These are phyloP conservation scores for Campoplex capitator DNA, from an alignment of 2,888 invertebrate genomes.

Conservation along the genomic window DNA sequence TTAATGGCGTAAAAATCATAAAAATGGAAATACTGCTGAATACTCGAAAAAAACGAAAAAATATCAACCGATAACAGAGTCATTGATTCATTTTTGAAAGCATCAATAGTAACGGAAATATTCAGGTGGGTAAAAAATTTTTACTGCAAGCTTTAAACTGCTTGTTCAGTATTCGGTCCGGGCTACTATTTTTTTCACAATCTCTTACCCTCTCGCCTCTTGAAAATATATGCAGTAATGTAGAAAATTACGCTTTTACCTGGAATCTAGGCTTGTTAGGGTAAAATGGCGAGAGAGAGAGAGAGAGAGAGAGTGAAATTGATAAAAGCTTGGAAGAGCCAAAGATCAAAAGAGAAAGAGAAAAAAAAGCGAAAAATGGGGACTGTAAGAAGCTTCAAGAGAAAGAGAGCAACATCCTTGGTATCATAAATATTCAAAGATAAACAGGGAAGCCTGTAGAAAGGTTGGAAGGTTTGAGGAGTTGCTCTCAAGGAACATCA, in stretches of 20 bases:
- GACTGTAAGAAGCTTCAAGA: conserved; percentile 47
- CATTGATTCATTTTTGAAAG: background rate
- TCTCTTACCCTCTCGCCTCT: background rate
- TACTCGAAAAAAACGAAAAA: background rate
- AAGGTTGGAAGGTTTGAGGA: conserved; percentile 66
- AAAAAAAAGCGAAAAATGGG: conserved; percentile 36
- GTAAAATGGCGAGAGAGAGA: background rate
- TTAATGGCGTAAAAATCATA: background rate
- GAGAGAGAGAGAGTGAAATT: background rate
- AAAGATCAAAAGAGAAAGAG: conserved; percentile 39
- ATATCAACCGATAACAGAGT: no score
- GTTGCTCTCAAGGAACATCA: conserved; percentile 51
- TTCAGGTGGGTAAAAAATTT: background rate
- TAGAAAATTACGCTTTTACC: conserved; percentile 15
- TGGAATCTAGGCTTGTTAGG: conserved; percentile 15
- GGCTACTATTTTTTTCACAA: background rate
- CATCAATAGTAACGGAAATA: background rate
- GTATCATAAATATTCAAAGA: conserved; percentile 78
- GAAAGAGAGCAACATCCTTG: conserved; percentile 62
- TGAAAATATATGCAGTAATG: background rate
- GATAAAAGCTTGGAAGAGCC: conserved; percentile 11
- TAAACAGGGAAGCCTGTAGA: conserved; percentile 72
- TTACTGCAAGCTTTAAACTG: background rate
- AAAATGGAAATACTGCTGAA: background rate
- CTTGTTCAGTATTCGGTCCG: background rate